Percentiles rank a stretch among this genome's conserved stretches.
These are phyloP conservation scores for Plutella xylostella DNA, from an alignment of 2,888 invertebrate genomes.

Conservation along the genomic window DNA sequence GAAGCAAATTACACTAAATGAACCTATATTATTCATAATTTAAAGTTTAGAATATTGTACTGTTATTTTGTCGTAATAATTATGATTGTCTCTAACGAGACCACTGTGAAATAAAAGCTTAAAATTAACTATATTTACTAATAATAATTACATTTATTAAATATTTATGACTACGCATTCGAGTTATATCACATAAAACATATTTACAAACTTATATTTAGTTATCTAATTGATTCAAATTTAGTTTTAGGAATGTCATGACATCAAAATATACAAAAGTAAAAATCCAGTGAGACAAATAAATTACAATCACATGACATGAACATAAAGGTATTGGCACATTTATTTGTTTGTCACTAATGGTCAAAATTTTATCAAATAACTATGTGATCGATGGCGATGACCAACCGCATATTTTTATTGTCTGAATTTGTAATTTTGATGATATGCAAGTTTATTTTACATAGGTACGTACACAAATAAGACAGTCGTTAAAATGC, in stretches of 20 bases:
- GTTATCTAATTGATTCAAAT: background rate
- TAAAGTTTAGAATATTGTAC: conserved; percentile 9
- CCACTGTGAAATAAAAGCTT: conserved; percentile 2
- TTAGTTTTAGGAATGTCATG: no score
- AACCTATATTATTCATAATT: conserved; percentile 22
- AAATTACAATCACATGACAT: no score
- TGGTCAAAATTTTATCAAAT: no score
- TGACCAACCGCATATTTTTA: background rate
- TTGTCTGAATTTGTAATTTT: conserved; percentile 1
- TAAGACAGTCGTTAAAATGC: no score
- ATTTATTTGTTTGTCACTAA: no score
- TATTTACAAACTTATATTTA: conserved; percentile 4
- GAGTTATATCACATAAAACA: conserved; percentile 4
- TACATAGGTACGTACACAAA: background rate
- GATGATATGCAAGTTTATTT: conserved; percentile 3
- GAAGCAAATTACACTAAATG: conserved; percentile 37
- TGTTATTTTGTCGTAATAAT: conserved; percentile 6
- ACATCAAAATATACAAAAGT: no score
- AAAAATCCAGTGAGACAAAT: no score
- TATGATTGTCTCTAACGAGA: conserved; percentile 1
- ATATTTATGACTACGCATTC: conserved; percentile 7
- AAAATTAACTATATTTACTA: conserved; percentile 2
- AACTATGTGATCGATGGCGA: no score
- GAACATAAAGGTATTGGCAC: no score
- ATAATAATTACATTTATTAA: conserved; percentile 3